Percentiles rank a stretch among this genome's conserved stretches.
Evolutionary conservation across 2,888 invertebrate species (phyloP).

Genomic region (Eupithecia dodoneata): DNA sequence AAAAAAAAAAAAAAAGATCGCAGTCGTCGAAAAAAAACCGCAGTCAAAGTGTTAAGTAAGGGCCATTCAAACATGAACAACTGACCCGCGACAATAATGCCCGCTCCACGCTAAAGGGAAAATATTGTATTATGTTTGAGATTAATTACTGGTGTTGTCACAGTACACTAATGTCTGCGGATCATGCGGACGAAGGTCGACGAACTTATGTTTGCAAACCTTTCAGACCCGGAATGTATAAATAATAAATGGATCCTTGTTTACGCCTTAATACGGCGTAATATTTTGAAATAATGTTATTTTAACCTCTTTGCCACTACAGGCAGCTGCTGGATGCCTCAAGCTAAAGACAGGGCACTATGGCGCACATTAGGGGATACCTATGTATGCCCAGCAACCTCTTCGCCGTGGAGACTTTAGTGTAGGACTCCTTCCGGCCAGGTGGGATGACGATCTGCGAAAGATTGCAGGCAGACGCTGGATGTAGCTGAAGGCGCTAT

Average conservation of each 20-base stretch:
- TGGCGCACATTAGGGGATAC: too few species aligned
- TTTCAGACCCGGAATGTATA: slow-evolving; percentile 36
- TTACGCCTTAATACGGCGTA: slow-evolving; percentile 5
- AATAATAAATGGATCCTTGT: slow-evolving; percentile 13
- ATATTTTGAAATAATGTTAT: not conserved
- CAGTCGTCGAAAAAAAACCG: too few species aligned
- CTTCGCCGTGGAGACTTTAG: too few species aligned
- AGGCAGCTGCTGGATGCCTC: too few species aligned
- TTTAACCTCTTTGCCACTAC: not conserved
- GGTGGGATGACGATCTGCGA: too few species aligned
- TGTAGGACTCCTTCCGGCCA: too few species aligned
- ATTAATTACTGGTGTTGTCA: slow-evolving; percentile 55
- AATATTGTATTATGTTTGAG: not conserved
- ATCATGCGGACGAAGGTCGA: slow-evolving; percentile 67
- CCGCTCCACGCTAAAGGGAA: not conserved
- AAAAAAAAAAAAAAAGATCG: too few species aligned
- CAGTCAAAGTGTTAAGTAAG: too few species aligned
- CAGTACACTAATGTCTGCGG: slow-evolving; percentile 62
- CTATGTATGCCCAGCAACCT: too few species aligned
- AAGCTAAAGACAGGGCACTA: too few species aligned
- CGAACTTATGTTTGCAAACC: slow-evolving; percentile 55
- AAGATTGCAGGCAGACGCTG: too few species aligned
- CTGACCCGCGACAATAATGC: not conserved
- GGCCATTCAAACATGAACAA: not conserved
- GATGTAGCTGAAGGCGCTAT: too few species aligned